Base-by-base conservation (phyloP, 2,113 vertebrate genomes). In the Pterophyllum scalare region DNA sequence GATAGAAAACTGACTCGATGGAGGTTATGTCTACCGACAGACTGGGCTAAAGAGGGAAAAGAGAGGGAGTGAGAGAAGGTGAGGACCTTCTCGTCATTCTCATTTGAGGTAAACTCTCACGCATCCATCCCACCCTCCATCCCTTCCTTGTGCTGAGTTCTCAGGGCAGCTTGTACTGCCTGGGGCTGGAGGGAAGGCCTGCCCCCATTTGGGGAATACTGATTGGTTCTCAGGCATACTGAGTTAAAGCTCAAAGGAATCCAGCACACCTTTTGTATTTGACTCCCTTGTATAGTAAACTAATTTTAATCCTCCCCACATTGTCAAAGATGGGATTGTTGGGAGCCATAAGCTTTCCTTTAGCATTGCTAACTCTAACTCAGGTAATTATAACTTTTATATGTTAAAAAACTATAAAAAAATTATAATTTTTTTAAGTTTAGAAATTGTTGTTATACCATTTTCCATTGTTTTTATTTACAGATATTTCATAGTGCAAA, bases 321-420 rank as follows among this genome's bases (percentile, higher is more conserved):
- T 82, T 90, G 89, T 93, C 87, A 94, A 95, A 93, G 88, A 96
- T 95, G 95, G 94, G 93, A 94, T 93, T 92, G 72, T 86, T 94
- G 89, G 92, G 92, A 93, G 92, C 92, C 14, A 70, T 95, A 88
- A 56, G 93, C 59, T 90, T 96, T 91, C 93, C 87, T 85, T 91
- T 95, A 85, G 79, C 89, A 59, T 83, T 93, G 83, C 86, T 92
- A 49, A 92, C 87, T 93, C 82, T 96, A 70, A 91, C 81, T 58
- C 83, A 92, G 95, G 93, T 95, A 94, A 92, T 85, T 92, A 24
- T 72, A 3, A 7, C 61, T 57, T 62, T 49, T 26, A 38, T 11
- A 43, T 28, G 14, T 35, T 52, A 35, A 79, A 79, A 56, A 46
- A 3, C 6, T 77, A 3, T 19, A 7, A 79, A 33, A 33, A 28